Evolutionary conservation across 2,888 invertebrate genomes (phyloP), one percentile per base, ranked within the genome.

Genomic region (Bellardia bayeri): DNA sequence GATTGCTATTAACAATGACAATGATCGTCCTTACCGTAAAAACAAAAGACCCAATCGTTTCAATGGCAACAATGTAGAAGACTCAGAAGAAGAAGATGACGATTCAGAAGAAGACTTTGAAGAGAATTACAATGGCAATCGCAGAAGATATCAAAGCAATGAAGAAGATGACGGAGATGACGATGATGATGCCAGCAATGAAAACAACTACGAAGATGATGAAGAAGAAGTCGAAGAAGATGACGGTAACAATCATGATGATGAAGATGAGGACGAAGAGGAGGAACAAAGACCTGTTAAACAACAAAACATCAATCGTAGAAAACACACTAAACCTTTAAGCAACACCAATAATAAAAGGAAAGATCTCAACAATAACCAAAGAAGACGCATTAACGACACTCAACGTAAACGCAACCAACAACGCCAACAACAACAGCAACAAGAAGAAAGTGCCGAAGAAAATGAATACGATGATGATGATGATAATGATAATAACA

Each of bases 111-210:
- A 90, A 2, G 88, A 89, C 0, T 63, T 83, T 13, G 88, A 89
- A 56, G 75, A 85, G 45, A 84, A 88, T 9, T 54, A 13, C 30
- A 37, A 78, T 7, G 6, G 3, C 37, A 72, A 81, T 37, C 81
- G 49, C 7, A 54, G 11, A 0, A 76, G 69, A 63, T 82, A 76
- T 40, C 82, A 69, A 14, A 68, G 30, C 45, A n/a, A 82, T 64
- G 91, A 91, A 56, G 91, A 91, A 54, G 89, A 85, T 23, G 88
- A 91, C 16, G 23, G 23, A 23, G 90, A 90, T 64, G 91, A 92
- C 37, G 89, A 88, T 23, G 88, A 91, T 11, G 90, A 90, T 58
- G 89, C 89, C 7, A 81, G 82, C 16, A 16, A 64, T 11, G 58
- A 63, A 14, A 78, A 80, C n/a, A 85, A 83, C 9, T 76, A 78